phyloP scores from a whole-genome alignment of 1,140 invertebrate genomes.

The Drosophila nannoptera region DNA sequence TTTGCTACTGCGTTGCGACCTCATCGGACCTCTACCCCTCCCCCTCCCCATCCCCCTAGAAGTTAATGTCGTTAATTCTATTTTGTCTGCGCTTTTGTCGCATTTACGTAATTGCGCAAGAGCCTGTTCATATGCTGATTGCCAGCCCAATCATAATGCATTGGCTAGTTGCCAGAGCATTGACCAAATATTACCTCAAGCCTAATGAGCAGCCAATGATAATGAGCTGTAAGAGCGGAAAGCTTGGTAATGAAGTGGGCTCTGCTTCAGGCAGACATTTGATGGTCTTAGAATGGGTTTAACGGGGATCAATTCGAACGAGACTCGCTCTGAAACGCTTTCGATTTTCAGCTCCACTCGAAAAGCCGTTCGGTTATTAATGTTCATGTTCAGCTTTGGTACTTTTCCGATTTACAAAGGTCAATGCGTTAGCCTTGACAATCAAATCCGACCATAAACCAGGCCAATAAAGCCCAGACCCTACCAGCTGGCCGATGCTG shows the following conservation, averaged over 20 bases:
- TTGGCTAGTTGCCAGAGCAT: conserved; percentile 18
- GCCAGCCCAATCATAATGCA: conserved; percentile 12
- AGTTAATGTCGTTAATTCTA: conserved; percentile 24
- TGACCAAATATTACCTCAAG: conserved; percentile 24
- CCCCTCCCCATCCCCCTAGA: conserved; percentile 15
- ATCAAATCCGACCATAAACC: conserved; percentile 36
- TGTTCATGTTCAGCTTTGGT: too few species aligned
- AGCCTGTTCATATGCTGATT: neutral
- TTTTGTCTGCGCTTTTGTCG: conserved; percentile 23
- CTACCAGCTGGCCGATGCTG: conserved; percentile 48
- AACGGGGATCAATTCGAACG: too few species aligned
- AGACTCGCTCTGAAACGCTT: too few species aligned
- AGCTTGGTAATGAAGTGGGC: conserved; percentile 10
- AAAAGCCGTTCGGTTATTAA: too few species aligned
- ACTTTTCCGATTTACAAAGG: conserved; percentile 58
- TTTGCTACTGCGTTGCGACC: conserved; percentile 15
- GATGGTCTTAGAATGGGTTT: too few species aligned
- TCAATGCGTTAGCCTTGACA: conserved; percentile 59
- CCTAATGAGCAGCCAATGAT: conserved; percentile 43
- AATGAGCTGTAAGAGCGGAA: conserved; percentile 23
- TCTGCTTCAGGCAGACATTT: too few species aligned
- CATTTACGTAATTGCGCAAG: conserved; percentile 44
- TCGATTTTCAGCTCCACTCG: neutral
- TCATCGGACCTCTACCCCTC: neutral
- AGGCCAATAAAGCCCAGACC: conserved; percentile 33